Evolutionary conservation across 2,888 invertebrate species (phyloP), one percentile per base, ranked within the genome.

Genomic region (Mimachlamys varia): DNA sequence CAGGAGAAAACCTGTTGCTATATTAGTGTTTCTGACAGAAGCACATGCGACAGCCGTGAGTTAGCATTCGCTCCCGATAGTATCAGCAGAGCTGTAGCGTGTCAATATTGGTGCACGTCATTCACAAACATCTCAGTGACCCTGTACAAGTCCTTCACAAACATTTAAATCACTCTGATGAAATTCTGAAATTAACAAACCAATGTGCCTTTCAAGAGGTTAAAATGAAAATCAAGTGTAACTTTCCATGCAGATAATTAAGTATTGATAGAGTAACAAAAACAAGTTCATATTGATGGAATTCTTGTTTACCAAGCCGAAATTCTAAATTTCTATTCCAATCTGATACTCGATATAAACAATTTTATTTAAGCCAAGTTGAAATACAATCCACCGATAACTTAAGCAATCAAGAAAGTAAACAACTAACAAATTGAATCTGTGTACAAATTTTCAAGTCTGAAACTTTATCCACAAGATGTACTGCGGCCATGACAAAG

Each of bases 171-270:
- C 76, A 76, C 76, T 76, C 76, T 33, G 76, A 76, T 76, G 27
- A 76, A 76, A 76, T 76, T 76, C 33, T 27, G 2, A 33, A 76
- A 76, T 76, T 33, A 76, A 76, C 76, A 76, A 76, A 76, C 76
- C 76, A 76, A 76, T 76, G 76, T 76, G 76, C 76, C 76, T 27
- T 76, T 76, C 33, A 27, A 76, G 76, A 76, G 76, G 76, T 76
- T 76, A 76, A 76, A 76, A 76, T 76, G 27, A 76, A 76, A 76
- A 76, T 76, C 27, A 76, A 33, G 76, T 76, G 76, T 76, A 33
- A 33, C 76, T 76, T 27, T 76, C 27, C 76, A 33, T 76, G 76
- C 76, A 76, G 27, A 76, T 76, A 76, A 76, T 76, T 7, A 76
- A 27, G 76, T 33, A 76, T 76, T 33, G 27, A 27, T 10, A 33